Percentiles rank a stretch among this genome's conserved stretches.
Evolutionary conservation across 2,888 invertebrate species (phyloP).

Genomic region (Athalia rosae): DNA sequence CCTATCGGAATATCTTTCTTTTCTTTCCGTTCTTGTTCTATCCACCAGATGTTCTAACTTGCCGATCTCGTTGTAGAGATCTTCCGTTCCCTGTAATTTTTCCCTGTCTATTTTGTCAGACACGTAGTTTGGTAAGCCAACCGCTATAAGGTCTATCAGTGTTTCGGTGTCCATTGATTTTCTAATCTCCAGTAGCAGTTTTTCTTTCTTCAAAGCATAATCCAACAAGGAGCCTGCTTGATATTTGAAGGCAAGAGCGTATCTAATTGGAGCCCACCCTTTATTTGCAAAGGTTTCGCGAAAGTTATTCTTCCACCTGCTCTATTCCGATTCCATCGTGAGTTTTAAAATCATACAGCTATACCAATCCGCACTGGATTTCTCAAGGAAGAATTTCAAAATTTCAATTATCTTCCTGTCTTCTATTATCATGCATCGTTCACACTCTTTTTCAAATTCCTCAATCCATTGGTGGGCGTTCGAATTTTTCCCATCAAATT

Average conservation of each 20-base stretch:
- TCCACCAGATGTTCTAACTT: slow-evolving; percentile 52
- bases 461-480: slow-evolving; percentile 55
- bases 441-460: slow-evolving; percentile 55
- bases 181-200: slow-evolving; percentile 40
- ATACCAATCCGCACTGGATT: slow-evolving; percentile 12
- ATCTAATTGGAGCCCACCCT: slow-evolving; percentile 38
- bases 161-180: slow-evolving; percentile 25
- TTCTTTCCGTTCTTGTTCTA: slow-evolving; percentile 43
- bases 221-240: slow-evolving; percentile 43
- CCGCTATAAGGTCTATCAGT: slow-evolving; percentile 45
- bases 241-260: slow-evolving; percentile 41
- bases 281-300: slow-evolving; percentile 40
- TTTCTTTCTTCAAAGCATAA: slow-evolving; percentile 45
- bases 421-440: slow-evolving; percentile 49
- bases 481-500: slow-evolving; percentile 40
- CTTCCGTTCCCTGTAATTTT: slow-evolving; percentile 41
- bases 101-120: slow-evolving; percentile 44
- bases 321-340: slow-evolving; percentile 19
- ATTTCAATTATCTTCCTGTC: slow-evolving; percentile 44
- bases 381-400: slow-evolving; percentile 30
- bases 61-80: slow-evolving; percentile 54
- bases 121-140: slow-evolving; percentile 41
- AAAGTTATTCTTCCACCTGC: slow-evolving; percentile 33
- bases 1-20: slow-evolving; percentile 18
- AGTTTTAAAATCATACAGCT: slow-evolving; percentile 25